A percentile compares a stretch with the other conserved stretches of the same genome.
Conservation (phyloP, 2,113 vertebrate species). For the Etheostoma spectabile region DNA sequence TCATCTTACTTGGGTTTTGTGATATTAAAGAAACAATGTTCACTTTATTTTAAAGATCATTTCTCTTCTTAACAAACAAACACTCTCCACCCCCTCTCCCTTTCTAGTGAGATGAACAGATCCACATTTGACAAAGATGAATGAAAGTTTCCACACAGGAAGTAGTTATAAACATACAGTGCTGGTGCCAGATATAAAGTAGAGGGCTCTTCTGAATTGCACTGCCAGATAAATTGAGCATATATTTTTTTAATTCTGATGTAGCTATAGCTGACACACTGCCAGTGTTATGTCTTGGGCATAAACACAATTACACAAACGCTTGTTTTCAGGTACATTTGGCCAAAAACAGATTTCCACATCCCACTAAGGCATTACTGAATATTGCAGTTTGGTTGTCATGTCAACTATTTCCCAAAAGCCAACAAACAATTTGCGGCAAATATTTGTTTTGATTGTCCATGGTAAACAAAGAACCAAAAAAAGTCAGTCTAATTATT, state of each 20-base stretch:
- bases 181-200: neutral
- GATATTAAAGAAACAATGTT: neutral
- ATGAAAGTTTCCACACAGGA: conserved; percentile 4
- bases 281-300: neutral
- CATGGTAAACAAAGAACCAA: no score
- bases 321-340: neutral
- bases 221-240: neutral
- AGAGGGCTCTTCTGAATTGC: neutral
- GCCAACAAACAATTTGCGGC: no score
- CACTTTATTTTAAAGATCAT: neutral
- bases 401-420: no score
- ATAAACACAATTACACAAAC: neutral
- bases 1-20: neutral
- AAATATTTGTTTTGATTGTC: no score
- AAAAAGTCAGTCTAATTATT: neutral
- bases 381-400: no score
- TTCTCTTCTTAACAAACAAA: neutral
- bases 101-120: neutral
- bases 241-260: neutral
- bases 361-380: neutral
- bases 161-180: neutral
- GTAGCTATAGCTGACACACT: neutral
- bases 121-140: conserved; percentile 13
- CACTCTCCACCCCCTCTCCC: no score
- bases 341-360: neutral